phyloP scores from a whole-genome alignment of 2,888 invertebrate genomes.

The Prenolepis imparis region DNA sequence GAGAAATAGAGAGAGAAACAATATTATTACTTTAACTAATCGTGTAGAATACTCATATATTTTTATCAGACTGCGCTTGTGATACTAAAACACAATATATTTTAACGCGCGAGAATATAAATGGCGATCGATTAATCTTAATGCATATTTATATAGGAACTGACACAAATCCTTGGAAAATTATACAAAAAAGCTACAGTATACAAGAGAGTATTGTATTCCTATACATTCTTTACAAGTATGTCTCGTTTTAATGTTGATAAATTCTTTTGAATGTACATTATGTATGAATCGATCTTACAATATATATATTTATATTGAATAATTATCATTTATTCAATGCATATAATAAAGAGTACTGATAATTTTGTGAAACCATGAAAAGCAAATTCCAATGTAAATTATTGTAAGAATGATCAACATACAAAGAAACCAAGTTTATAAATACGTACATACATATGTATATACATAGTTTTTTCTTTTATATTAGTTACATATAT shows the following conservation, averaged over 20 bases:
- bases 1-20: slow-evolving; percentile 56
- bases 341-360: slow-evolving; percentile 65
- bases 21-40: slow-evolving; percentile 66
- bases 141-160: slow-evolving; percentile 71
- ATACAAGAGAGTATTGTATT: slow-evolving; percentile 66
- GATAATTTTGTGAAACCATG: slow-evolving; percentile 62
- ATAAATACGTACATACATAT: slow-evolving; percentile 68
- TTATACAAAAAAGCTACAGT: slow-evolving; percentile 67
- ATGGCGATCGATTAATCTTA: slow-evolving; percentile 62
- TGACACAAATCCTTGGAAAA: slow-evolving; percentile 70
- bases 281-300: slow-evolving; percentile 61
- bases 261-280: slow-evolving; percentile 67
- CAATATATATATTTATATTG: slow-evolving; percentile 58
- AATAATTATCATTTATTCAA: slow-evolving; percentile 61
- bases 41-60: slow-evolving; percentile 56
- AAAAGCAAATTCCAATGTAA: slow-evolving; percentile 44
- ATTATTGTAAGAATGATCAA: slow-evolving; percentile 60
- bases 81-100: slow-evolving; percentile 56
- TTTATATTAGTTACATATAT: no score
- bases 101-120: slow-evolving; percentile 50
- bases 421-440: slow-evolving; percentile 64
- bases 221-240: slow-evolving; percentile 77
- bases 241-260: slow-evolving; percentile 55
- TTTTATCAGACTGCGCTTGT: slow-evolving; percentile 71
- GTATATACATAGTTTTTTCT: neutral